Evolutionary conservation across 2,797 vertebrate genomes (phyloP).

Genomic region (Pteronotus mesoamericanus): DNA sequence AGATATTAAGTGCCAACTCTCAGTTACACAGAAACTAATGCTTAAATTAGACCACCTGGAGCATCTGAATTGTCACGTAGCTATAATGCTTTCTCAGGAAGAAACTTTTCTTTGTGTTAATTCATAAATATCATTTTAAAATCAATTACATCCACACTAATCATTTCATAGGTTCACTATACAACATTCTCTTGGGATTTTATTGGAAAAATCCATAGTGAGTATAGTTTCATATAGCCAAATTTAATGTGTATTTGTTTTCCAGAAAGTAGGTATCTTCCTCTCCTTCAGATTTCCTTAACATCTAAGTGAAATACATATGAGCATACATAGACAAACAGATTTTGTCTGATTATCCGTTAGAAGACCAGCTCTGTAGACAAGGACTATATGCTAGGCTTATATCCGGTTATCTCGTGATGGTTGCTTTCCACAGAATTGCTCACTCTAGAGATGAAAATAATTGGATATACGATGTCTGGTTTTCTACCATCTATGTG

Average conservation of each 20-base stretch:
- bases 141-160: background rate
- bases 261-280: background rate
- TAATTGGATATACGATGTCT: constrained; percentile 47
- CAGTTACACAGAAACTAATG: background rate
- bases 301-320: background rate
- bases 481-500: constrained; percentile 57
- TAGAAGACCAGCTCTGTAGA: background rate
- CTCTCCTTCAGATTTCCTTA: background rate
- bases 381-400: constrained; percentile 8
- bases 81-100: background rate
- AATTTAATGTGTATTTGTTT: background rate
- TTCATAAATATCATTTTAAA: background rate
- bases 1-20: background rate
- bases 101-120: background rate
- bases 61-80: background rate
- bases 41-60: background rate
- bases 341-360: background rate
- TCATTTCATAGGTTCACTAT: background rate
- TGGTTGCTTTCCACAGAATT: constrained; percentile 53
- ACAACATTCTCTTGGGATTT: background rate
- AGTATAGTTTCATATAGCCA: background rate
- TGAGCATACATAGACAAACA: background rate
- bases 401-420: background rate
- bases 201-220: background rate
- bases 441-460: constrained; percentile 35